Base-by-base conservation (phyloP, 2,888 invertebrate species). In the Poecilobothrus nobilitatus region DNA sequence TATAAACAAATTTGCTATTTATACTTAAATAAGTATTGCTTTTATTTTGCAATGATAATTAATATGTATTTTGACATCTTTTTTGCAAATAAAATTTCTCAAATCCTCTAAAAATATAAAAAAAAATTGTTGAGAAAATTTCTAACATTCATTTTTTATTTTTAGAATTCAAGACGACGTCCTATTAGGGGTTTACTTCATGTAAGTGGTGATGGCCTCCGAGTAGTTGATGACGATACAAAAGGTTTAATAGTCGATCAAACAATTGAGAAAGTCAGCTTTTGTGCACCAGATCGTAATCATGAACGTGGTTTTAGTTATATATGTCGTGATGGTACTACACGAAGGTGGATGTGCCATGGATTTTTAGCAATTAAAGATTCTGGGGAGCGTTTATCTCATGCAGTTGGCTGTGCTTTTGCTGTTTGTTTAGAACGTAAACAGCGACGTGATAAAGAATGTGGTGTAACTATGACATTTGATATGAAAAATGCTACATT, bases 211-310 rank as follows among this genome's bases (percentile, higher is more conserved):
- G 99, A 99, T 81, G 97, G 98, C 0, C 84, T 99, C 64, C 86
- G 99, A 33, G 98, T 99, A 5, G 98, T 99, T 1, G 99, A 99
- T 81, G 98, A 98, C 77, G 97, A 98, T 80, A 97, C 97, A 41
- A 98, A 97, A 84, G 97, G 97, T 44, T 87, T 99, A 73, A 95
- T 99, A 74, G 97, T 99, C 61, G 99, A 99, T 83, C 99, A 99
- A 84, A 99, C 98, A 33, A 99, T 99, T 72, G 99, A 99, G 83
- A 99, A 99, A 83, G 98, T 99, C 5, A 99, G 98, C n/a, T 99
- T 99, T 83, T 99, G 99, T 83, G 98, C 99, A 9, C 99, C 99
- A 1, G 99, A 99, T 82, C 88, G 98, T 71, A 96, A 95, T 81
- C 95, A 97, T 78, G 97, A 98, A 77, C 90, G 95, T 73, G 99